Base-by-base conservation (phyloP, 2,888 invertebrate genomes). In the Melanostoma mellinum region DNA sequence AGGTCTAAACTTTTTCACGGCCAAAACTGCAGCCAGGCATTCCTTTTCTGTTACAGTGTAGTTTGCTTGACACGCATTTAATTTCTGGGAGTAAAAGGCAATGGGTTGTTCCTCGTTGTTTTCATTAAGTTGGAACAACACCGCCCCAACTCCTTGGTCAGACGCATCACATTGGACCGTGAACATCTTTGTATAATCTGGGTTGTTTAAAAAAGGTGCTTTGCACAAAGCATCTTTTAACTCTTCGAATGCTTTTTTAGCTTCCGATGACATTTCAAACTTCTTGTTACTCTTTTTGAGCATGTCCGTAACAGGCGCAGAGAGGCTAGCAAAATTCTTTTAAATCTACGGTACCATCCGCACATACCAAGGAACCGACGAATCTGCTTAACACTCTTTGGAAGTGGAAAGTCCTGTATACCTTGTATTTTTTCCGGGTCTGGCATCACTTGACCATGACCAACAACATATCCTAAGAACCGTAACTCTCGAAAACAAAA, bases 361-460 rank as follows among this genome's bases (percentile, higher is more conserved):
- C 85, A 71, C 74, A 86, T 85, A 2, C 86, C 86, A 36, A 86
- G 40, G 56, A 86, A 85, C 48, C 85, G 42, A 3, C 86, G 48
- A 0, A 86, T 32, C 87, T 88, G 88, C 52, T 77, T 87, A 0
- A 53, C 9, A 10, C 33, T 46, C 1, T 42, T 67, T 4, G 75
- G 78, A 6, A 38, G n/a, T 1, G 73, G 71, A 69, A 67, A 85
- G 9, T 80, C 36, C 5, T 38, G 50, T 0, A 86, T 77, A 0
- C 68, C 72, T 0, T 50, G 50, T 0, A 73, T 53, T 6, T 84
- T 84, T 2, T 38, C 79, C 0, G 82, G 75, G 53, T 84, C 85
- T 3, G 60, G 75, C 3, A 38, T 30, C 2, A 84, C 35, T 0
- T 58, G 67, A 0, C 79, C 76, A 2, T 76, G 35, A 8, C 84